Evolutionary conservation across 2,888 invertebrate genomes (phyloP), one percentile per base, ranked within the genome.

Genomic region (Aspidiotus rigidus): DNA sequence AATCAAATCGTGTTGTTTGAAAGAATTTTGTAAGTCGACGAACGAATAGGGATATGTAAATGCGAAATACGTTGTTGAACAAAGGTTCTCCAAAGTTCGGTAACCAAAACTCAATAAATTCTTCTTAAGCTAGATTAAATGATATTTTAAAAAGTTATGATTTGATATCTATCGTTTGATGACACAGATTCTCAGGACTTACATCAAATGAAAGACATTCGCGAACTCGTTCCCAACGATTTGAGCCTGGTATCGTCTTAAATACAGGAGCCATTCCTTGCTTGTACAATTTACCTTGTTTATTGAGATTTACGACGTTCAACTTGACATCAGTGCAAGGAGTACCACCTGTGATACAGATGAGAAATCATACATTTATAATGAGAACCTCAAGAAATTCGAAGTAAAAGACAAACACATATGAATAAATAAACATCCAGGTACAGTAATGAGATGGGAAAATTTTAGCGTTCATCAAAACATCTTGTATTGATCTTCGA

Each of bases 11-110:
- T 42, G 57, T 15, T 63, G 54, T 16, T 62, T 63, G n/a, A 62
- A 63, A 8, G 62, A 62, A 69, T 62, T 69, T 63, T 90, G 89
- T 64, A 90, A 81, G 75, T 94, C 93, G 0, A 84, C 83, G 77
- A 91, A 93, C 0, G 92, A 88, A 79, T 86, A 93, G 2, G 94
- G 94, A 79, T 89, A 94, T 7, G 93, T 93, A 79, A 94, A 94
- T 0, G 93, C 93, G 80, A 93, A 90, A 79, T 90, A 93, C 8
- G 87, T 86, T 7, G 86, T 84, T 17, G 88, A 85, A 72, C 86
- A 84, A 5, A 81, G 74, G 80, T 85, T 90, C 74, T 87, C 90
- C 69, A 84, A 83, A 16, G 86, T 85, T 39, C 83, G 82, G 77
- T 85, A 88, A 76, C 84, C 84, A 79, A 90, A 90, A 72, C 86